Evolutionary conservation across 2,888 invertebrate genomes (phyloP).

Genomic region (Camponotus fellah): DNA sequence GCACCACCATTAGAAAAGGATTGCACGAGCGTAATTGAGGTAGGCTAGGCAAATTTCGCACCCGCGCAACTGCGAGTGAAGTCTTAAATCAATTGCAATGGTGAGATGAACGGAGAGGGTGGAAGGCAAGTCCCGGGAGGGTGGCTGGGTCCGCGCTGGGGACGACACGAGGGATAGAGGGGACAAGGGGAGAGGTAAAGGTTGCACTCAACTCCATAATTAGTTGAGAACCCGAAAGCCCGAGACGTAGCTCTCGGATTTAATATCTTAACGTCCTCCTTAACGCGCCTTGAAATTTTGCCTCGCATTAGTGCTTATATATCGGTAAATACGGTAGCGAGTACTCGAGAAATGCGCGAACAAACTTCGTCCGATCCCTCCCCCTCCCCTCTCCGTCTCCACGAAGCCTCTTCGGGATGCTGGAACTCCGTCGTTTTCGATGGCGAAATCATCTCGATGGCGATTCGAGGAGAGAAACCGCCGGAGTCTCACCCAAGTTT

Average conservation of each 20-base stretch:
- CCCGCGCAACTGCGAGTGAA: slow-evolving; percentile 80
- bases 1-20: slow-evolving; percentile 19
- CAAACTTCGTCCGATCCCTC: slow-evolving; percentile 68
- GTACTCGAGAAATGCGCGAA: slow-evolving; percentile 61
- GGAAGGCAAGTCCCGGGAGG: neutral
- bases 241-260: slow-evolving; percentile 76
- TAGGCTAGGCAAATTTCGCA: slow-evolving; percentile 76
- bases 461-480: slow-evolving; percentile 29
- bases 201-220: slow-evolving; percentile 82
- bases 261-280: slow-evolving; percentile 83
- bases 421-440: slow-evolving; percentile 57
- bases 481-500: slow-evolving; percentile 37
- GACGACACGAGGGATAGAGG: slow-evolving; percentile 27
- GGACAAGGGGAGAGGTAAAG: slow-evolving; percentile 66
- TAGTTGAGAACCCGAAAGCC: slow-evolving; percentile 79
- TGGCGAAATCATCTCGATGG: slow-evolving; percentile 2
- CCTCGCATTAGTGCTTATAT: slow-evolving; percentile 71
- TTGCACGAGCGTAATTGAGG: slow-evolving; percentile 60
- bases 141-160: slow-evolving; percentile 39
- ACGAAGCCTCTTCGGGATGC: neutral
- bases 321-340: slow-evolving; percentile 72
- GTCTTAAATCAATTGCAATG: slow-evolving; percentile 82
- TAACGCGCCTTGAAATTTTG: slow-evolving; percentile 79
- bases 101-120: neutral
- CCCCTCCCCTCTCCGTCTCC: neutral